A percentile compares a stretch with the other conserved stretches of the same genome.
Conservation (phyloP, 2,888 invertebrate genomes). For the Brachyptera putata region DNA sequence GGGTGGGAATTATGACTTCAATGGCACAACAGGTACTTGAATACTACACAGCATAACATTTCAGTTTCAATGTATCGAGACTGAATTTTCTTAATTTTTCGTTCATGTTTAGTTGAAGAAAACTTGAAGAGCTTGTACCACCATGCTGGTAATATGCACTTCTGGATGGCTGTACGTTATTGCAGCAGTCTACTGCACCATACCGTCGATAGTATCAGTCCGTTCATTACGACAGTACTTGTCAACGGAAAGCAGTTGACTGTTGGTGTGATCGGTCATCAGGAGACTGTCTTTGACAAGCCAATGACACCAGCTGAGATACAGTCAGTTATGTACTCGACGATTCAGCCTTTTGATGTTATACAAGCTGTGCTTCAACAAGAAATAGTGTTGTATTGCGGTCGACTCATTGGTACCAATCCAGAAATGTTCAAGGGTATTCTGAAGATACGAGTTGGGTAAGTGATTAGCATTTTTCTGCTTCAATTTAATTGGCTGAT, state of each 20-base stretch:
- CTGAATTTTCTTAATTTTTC: background rate
- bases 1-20: conserved; percentile 73
- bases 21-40: conserved; percentile 46
- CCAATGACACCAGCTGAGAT: conserved; percentile 97
- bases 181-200: conserved; percentile 91
- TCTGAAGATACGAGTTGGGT: conserved; percentile 71
- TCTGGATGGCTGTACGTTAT: conserved; percentile 92
- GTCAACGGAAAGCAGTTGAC: conserved; percentile 95
- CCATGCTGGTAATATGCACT: conserved; percentile 77
- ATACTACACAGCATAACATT: background rate
- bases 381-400: conserved; percentile 91
- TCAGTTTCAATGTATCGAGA: background rate
- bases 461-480: too few species aligned
- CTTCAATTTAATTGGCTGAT: background rate
- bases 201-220: conserved; percentile 96
- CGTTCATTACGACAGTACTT: conserved; percentile 94
- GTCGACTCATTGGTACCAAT: conserved; percentile 85
- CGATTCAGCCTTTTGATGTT: conserved; percentile 84
- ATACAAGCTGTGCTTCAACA: conserved; percentile 91
- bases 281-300: conserved; percentile 87
- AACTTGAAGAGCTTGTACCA: conserved; percentile 70
- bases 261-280: conserved; percentile 89
- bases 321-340: conserved; percentile 84
- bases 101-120: conserved; percentile 52
- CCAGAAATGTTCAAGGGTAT: conserved; percentile 95